Conservation (phyloP, 2,113 vertebrate species). For the Protobothrops flavoviridis region DNA sequence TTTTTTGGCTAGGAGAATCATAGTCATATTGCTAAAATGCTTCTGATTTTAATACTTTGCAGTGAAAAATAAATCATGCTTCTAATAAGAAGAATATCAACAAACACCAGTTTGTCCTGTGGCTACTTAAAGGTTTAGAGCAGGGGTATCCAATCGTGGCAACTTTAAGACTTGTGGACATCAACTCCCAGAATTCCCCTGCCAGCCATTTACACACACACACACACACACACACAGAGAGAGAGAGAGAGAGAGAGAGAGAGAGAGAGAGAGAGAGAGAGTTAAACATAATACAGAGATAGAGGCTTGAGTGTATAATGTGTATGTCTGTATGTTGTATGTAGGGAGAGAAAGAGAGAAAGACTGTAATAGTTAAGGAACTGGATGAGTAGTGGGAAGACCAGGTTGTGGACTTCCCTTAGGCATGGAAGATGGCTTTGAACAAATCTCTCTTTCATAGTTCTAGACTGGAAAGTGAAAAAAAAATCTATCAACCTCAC, state of each 20-base stretch:
- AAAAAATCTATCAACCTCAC: neutral
- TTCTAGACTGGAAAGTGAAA: neutral
- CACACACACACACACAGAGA: neutral
- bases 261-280: too few relatives aligned
- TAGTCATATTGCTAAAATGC: neutral
- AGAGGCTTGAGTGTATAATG: neutral
- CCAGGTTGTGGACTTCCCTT: neutral
- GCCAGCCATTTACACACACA: neutral
- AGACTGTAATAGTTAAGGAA: neutral
- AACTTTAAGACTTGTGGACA: neutral
- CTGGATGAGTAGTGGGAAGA: neutral
- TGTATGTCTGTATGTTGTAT: neutral
- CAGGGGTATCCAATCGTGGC: neutral
- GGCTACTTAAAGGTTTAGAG: neutral
- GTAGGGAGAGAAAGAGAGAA: neutral
- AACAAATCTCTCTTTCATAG: neutral
- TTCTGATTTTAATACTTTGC: neutral
- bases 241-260: too few relatives aligned
- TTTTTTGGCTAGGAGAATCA: neutral
- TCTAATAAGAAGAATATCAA: neutral
- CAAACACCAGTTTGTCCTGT: neutral
- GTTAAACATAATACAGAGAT: neutral
- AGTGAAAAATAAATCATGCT: neutral
- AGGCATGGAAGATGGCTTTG: neutral
- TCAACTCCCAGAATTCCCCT: neutral